Conservation (phyloP, 2,888 invertebrate genomes). For the Drosophila anceps region DNA sequence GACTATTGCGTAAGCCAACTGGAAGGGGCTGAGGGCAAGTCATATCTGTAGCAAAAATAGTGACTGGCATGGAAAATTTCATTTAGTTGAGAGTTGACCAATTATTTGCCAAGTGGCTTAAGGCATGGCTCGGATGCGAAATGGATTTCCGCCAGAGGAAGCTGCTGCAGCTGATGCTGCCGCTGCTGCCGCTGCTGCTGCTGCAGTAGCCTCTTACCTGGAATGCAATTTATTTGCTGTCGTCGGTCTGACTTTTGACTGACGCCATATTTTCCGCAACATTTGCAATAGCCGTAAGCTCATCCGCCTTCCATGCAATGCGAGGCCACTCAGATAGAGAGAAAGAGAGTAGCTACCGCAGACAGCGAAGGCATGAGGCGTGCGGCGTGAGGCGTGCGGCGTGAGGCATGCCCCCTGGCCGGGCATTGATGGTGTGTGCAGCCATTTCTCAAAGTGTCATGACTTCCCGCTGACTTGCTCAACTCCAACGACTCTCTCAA, state of each 20-base stretch:
- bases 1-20: constrained; percentile 35
- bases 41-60: constrained; percentile 10
- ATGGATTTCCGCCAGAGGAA: constrained; percentile 11
- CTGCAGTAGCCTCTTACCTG: constrained; percentile 34
- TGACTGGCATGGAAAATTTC: constrained; percentile 29
- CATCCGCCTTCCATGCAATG: constrained; percentile 45
- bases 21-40: background rate
- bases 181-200: background rate
- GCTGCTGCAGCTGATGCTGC: background rate
- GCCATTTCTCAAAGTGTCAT: constrained; percentile 55
- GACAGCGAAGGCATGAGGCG: constrained; percentile 23
- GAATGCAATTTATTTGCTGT: constrained; percentile 84
- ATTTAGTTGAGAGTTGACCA: constrained; percentile 42
- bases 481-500: constrained; percentile 8
- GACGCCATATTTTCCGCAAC: constrained; percentile 83
- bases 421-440: constrained; percentile 41
- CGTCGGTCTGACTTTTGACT: constrained; percentile 82
- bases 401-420: constrained; percentile 15
- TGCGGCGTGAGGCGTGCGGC: constrained; percentile 21
- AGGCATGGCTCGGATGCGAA: constrained; percentile 12
- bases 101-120: constrained; percentile 52
- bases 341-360: constrained; percentile 8
- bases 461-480: constrained; percentile 29
- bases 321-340: background rate
- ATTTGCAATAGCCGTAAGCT: constrained; percentile 75